A percentile compares a stretch with the other conserved stretches of the same genome.
Evolutionary conservation across 2,797 vertebrate genomes (phyloP).

Genomic region (Pipistrellus kuhlii): DNA sequence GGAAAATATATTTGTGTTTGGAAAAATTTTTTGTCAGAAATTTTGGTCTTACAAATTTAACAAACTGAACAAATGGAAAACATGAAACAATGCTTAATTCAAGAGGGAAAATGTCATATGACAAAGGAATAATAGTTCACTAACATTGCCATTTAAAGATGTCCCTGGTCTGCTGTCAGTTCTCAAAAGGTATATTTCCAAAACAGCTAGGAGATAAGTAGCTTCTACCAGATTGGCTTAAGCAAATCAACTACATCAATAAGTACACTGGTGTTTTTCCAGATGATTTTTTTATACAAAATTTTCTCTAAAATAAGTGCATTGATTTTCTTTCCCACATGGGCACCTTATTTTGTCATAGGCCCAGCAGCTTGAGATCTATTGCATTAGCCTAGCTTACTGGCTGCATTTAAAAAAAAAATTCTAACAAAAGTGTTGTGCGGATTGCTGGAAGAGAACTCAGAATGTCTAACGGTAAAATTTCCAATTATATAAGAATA

Average conservation of each 20-base stretch:
- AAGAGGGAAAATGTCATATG: background rate
- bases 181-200: background rate
- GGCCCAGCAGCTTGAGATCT: background rate
- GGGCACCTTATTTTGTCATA: background rate
- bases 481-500: background rate
- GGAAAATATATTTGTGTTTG: background rate
- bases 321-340: background rate
- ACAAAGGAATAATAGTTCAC: background rate
- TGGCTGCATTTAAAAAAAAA: conserved; percentile 26
- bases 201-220: background rate
- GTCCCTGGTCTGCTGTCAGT: background rate
- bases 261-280: background rate
- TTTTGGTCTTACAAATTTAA: background rate
- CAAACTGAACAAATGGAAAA: background rate
- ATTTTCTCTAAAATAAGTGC: background rate
- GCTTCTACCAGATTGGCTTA: background rate
- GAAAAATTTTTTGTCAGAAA: background rate
- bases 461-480: background rate
- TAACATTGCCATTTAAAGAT: background rate
- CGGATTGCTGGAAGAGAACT: background rate
- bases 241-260: background rate
- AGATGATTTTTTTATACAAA: background rate
- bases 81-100: background rate
- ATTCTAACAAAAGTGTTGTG: background rate
- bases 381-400: background rate